These are phyloP conservation scores for Andrena chrysosceles DNA, from an alignment of 2,888 invertebrate genomes.

Conservation along the genomic window DNA sequence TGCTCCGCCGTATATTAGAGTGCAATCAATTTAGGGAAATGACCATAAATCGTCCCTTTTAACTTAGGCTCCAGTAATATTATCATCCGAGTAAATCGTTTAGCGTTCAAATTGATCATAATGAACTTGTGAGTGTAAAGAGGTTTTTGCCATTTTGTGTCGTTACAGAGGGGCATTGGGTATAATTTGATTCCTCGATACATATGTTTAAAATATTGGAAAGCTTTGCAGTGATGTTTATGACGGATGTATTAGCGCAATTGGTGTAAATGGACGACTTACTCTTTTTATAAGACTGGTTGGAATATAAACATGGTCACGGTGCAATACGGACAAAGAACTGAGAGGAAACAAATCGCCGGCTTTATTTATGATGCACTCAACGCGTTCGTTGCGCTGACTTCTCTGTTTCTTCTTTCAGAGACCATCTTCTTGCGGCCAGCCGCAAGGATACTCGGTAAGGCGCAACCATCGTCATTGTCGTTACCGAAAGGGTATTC, in stretches of 20 bases:
- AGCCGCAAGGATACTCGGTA: slow-evolving; percentile 64
- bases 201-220: no score
- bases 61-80: no score
- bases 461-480: slow-evolving; percentile 62
- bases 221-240: no score
- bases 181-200: no score
- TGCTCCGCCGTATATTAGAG: not conserved
- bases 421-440: slow-evolving; percentile 59
- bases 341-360: slow-evolving; percentile 4
- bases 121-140: no score
- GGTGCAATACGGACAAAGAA: not conserved
- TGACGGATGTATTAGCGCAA: no score
- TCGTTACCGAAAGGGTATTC: slow-evolving; percentile 63
- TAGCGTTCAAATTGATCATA: no score
- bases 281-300: no score
- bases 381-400: slow-evolving; percentile 65
- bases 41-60: no score
- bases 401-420: slow-evolving; percentile 59
- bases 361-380: slow-evolving; percentile 78
- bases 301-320: not conserved
- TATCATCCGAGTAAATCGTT: no score
- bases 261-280: no score
- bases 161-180: not conserved
- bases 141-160: not conserved
- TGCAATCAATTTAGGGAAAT: no score